Base-by-base conservation (phyloP, 2,797 vertebrate genomes). In the Parauchenoglanis punctatus region DNA sequence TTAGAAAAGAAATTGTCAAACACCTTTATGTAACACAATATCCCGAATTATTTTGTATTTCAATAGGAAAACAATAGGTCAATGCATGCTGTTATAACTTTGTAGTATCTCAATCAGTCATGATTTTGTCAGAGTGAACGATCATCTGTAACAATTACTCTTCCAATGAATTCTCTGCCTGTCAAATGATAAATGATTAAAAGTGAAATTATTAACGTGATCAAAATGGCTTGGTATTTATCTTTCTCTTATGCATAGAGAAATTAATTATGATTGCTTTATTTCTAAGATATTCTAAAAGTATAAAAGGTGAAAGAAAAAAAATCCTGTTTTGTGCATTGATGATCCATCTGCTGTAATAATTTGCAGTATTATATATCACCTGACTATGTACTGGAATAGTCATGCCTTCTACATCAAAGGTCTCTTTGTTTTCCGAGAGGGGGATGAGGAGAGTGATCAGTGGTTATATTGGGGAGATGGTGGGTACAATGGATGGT, bases 361-460 rank as follows among this genome's bases (percentile, higher is more conserved):
- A 59, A 81, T 61, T 44, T 59, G 31, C 4, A 44, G 56, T 59
- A 81, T 20, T 56, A 78, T 81, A 59, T 7, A 77, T 54, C 6
- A 40, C 40, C 11, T 54, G 56, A n/a, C 25, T 54, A 15, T n/a
- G 44, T 73, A 25, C 8, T 4, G 23, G 44, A 75, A 75, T 23
- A n/a, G 72, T 44, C 11, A 0, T 4, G 11, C 23, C 20, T 23
- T 54, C 28, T 56, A 56, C 17, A 35, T 78, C 52, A 58, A 10
- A 78, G 52, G n/a, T 28, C 17, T 56, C 70, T 77, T 56, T 77
- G 75, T 76, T n/a, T 76, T 28, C 49, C 28, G 73, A 54, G 68
- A 40, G 17, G 31, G 35, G 70, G 31, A 40, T 31, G 68, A 70
- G 7, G 18, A 72, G 18, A 44, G 35, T 35, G 44, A 20, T 73